These are phyloP conservation scores for Caiman crocodilus DNA, from an alignment of 2,797 vertebrate genomes.

Conservation along the genomic window DNA sequence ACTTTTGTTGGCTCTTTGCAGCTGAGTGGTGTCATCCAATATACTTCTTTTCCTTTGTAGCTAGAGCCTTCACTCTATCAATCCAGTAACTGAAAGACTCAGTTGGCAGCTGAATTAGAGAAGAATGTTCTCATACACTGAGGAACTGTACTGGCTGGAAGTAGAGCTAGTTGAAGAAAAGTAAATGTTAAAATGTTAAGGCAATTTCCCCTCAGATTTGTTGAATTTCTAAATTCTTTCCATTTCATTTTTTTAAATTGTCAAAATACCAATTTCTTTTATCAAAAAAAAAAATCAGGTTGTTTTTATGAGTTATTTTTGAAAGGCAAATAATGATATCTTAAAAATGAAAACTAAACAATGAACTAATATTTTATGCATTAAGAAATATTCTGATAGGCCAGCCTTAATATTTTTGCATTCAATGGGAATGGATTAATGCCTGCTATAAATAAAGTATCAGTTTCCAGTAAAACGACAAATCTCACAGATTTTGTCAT, in stretches of 20 bases:
- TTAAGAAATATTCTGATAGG: not conserved
- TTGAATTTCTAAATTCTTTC: not conserved
- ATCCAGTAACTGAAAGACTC: not conserved
- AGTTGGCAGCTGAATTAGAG: not conserved
- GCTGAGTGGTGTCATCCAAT: not conserved
- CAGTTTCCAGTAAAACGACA: not conserved
- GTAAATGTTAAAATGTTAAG: not conserved
- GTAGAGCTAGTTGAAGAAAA: not conserved
- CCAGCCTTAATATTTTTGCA: not conserved
- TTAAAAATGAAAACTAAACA: not conserved
- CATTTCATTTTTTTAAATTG: not conserved
- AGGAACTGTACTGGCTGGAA: not conserved
- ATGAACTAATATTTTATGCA: not conserved
- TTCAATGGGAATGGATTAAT: not conserved
- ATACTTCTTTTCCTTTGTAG: not conserved
- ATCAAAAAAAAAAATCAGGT: not conserved
- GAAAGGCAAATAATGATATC: not conserved
- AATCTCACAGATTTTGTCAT: not conserved
- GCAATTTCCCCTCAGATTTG: not conserved
- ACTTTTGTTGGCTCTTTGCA: not conserved
- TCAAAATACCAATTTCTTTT: not conserved
- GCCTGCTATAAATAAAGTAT: not conserved
- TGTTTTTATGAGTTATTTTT: not conserved
- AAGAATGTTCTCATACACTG: not conserved
- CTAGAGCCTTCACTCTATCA: not conserved